Evolutionary conservation across 2,888 invertebrate species (phyloP).

Genomic region (Napeogenes sylphis): DNA sequence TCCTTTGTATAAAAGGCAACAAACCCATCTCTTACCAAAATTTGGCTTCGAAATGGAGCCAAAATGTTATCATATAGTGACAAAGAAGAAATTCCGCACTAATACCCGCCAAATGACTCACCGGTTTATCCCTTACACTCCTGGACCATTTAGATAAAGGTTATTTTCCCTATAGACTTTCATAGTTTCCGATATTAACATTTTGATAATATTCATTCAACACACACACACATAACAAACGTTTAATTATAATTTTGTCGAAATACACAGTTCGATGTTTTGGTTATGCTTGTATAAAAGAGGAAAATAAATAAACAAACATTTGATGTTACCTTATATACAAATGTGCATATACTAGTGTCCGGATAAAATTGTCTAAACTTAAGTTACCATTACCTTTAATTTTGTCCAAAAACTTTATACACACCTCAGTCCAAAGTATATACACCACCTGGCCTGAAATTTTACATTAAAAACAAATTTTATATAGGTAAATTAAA

Average conservation of each 20-base stretch:
- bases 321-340: too few relatives aligned
- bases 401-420: too few relatives aligned
- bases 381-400: too few relatives aligned
- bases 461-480: too few relatives aligned
- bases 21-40: slow-evolving; percentile 22
- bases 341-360: too few relatives aligned
- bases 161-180: slow-evolving; percentile 10
- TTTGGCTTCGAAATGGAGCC: slow-evolving; percentile 53
- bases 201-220: slow-evolving; percentile 10
- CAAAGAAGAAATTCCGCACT: slow-evolving; percentile 51
- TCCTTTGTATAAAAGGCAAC: background rate
- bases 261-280: too few relatives aligned
- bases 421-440: too few relatives aligned
- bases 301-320: too few relatives aligned
- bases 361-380: too few relatives aligned
- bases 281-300: too few relatives aligned
- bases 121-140: slow-evolving; percentile 32
- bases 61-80: slow-evolving; percentile 45
- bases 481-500: too few relatives aligned
- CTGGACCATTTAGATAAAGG: slow-evolving; percentile 18
- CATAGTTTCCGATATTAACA: background rate
- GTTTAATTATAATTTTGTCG: background rate
- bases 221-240: background rate
- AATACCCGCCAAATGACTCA: slow-evolving; percentile 49
- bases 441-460: too few relatives aligned